Evolutionary conservation across 2,888 invertebrate genomes (phyloP).

Genomic region (Ophion obscuratus): DNA sequence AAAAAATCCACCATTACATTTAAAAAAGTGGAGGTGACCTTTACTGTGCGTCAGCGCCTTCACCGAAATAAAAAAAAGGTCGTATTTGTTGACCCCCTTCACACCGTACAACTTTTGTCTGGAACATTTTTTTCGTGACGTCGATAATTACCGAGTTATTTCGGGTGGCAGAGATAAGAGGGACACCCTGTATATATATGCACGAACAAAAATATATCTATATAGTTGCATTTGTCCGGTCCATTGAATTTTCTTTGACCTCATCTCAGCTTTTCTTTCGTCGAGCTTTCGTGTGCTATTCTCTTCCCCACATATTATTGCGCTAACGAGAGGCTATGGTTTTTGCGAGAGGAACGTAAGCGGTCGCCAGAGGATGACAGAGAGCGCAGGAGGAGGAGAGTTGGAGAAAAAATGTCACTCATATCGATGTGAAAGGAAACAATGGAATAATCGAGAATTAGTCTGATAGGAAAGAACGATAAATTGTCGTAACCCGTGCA

Average conservation of each 20-base stretch:
- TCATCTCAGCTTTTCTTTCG: slow-evolving; percentile 3
- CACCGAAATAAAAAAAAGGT: too few species aligned
- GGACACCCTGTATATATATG: too few species aligned
- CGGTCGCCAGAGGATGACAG: background rate
- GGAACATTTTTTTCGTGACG: too few species aligned
- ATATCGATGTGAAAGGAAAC: background rate
- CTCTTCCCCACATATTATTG: slow-evolving; percentile 18
- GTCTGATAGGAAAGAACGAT: background rate
- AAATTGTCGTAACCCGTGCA: background rate
- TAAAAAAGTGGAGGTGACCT: too few species aligned
- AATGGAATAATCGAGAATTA: background rate
- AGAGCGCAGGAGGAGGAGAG: background rate
- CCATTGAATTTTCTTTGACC: slow-evolving; percentile 57
- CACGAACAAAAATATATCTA: background rate
- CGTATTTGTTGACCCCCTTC: too few species aligned
- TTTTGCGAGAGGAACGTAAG: background rate
- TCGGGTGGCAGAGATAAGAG: too few species aligned
- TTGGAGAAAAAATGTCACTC: background rate
- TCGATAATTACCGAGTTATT: too few species aligned
- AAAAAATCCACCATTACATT: too few species aligned
- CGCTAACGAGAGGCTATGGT: slow-evolving; percentile 14
- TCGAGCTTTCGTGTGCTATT: slow-evolving; percentile 9
- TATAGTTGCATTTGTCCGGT: slow-evolving; percentile 34
- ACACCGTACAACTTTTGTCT: too few species aligned
- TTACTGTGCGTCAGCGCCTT: too few species aligned